Evolutionary conservation across 1,140 invertebrate genomes (phyloP).

Genomic region (Leguminivora glycinivorella): DNA sequence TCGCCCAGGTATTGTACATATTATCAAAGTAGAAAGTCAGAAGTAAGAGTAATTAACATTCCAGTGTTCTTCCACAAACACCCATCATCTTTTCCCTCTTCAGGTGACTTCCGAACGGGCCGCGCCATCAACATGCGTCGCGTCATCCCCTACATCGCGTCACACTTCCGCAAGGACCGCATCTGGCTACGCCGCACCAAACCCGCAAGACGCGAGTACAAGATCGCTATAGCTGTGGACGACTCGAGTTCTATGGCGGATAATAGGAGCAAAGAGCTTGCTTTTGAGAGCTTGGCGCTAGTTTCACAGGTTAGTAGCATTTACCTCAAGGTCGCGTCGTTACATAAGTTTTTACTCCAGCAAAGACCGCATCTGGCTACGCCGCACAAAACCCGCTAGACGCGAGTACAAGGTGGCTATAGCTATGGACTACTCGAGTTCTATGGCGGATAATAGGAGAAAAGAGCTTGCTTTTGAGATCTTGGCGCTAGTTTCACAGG

Average conservation of each 20-base stretch:
- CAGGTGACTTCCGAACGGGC: conserved; percentile 95
- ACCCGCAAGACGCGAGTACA: conserved; percentile 97
- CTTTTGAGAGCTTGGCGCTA: conserved; percentile 95
- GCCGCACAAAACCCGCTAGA: conserved; percentile 96
- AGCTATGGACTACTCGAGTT: conserved; percentile 98
- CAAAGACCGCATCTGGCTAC: too few relatives aligned
- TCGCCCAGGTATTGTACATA: too few relatives aligned
- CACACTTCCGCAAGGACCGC: conserved; percentile 98
- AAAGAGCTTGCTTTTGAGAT: conserved; percentile 97
- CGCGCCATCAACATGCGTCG: conserved; percentile 97
- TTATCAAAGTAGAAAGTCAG: too few relatives aligned
- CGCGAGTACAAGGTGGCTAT: conserved; percentile 97
- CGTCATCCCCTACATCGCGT: conserved; percentile 98
- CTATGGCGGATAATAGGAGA: conserved; percentile 93
- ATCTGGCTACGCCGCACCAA: conserved; percentile 98
- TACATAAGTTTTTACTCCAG: conserved; percentile 99
- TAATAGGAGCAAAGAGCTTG: conserved; percentile 93
- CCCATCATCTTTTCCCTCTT: conserved; percentile 70
- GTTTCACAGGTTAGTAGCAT: conserved; percentile 83
- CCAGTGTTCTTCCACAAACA: too few relatives aligned
- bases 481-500: conserved; percentile 91
- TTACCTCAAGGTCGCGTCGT: too few relatives aligned
- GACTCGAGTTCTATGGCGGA: conserved; percentile 97
- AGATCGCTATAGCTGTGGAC: conserved; percentile 97
- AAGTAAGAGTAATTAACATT: too few relatives aligned